These are phyloP conservation scores for Porites cylindrica DNA, from an alignment of 92 coral and sea anemone species.

Conservation along the genomic window DNA sequence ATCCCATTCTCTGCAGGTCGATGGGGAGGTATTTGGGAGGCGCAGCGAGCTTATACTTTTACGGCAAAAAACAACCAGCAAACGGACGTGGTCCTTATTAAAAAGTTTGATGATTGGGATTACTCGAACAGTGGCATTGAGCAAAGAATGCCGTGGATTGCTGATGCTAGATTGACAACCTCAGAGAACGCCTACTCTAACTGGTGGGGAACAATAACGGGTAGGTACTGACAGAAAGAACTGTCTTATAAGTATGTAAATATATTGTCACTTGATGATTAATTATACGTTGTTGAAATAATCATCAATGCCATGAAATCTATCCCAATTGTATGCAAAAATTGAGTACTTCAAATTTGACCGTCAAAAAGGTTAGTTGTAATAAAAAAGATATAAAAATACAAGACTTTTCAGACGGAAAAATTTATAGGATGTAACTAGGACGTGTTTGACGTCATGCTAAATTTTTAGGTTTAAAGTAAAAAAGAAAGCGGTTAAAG, in stretches of 20 bases:
- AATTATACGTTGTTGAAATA: no score
- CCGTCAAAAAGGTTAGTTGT: no score
- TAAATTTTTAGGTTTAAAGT: no score
- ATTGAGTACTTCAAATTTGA: no score
- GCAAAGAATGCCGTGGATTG: constrained; percentile 86
- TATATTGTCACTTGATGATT: no score
- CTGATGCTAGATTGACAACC: constrained; percentile 71
- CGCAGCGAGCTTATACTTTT: constrained; percentile 73
- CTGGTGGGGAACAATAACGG: constrained; percentile 80
- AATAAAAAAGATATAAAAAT: no score
- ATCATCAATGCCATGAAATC: no score
- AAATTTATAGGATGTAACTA: no score
- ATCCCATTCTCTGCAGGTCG: constrained; percentile 48
- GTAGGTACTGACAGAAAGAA: constrained; percentile 5
- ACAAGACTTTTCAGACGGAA: no score
- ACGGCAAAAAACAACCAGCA: constrained; percentile 65
- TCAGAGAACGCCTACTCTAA: constrained; percentile 41
- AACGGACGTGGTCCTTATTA: constrained; percentile 63
- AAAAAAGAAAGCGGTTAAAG: no score
- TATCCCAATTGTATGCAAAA: no score
- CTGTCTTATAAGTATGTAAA: not conserved
- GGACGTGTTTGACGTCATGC: no score
- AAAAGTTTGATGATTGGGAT: constrained; percentile 81
- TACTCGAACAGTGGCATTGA: constrained; percentile 62
- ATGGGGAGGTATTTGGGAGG: constrained; percentile 89